These are phyloP conservation scores for Pleuronectes platessa DNA, from an alignment of 2,113 vertebrate species.

Conservation along the genomic window DNA sequence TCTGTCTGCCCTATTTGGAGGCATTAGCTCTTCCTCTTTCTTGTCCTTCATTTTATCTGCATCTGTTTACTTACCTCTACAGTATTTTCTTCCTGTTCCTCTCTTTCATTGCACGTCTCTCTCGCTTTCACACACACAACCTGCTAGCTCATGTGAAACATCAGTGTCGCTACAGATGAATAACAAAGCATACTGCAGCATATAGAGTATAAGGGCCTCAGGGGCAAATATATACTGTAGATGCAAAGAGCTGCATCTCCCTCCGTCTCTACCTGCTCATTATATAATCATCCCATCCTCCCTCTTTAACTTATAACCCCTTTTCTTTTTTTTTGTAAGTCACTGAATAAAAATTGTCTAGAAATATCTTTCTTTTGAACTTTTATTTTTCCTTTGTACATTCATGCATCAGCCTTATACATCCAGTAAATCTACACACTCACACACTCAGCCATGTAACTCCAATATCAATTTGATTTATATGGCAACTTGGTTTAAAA, in stretches of 20 bases:
- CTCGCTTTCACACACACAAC: constrained; percentile 6
- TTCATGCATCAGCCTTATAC: not conserved
- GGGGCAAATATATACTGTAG: constrained; percentile 45
- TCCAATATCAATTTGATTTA: not conserved
- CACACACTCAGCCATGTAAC: not conserved
- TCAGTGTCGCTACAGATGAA: constrained; percentile 66
- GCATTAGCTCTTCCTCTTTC: not conserved
- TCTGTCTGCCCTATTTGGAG: too few species aligned
- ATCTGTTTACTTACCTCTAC: not conserved
- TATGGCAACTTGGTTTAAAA: too few species aligned
- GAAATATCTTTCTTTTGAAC: constrained; percentile 44
- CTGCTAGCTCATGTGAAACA: constrained; percentile 65
- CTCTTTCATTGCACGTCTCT: not conserved
- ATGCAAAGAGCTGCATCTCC: constrained; percentile 49
- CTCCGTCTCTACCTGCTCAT: not conserved
- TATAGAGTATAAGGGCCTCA: constrained; percentile 62
- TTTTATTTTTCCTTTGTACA: not conserved
- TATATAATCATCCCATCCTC: constrained; percentile 9
- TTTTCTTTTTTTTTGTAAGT: constrained; percentile 4
- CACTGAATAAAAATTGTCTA: constrained; percentile 8
- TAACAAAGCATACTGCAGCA: constrained; percentile 65
- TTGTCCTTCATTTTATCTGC: not conserved
- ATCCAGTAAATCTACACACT: not conserved
- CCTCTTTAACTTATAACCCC: not conserved
- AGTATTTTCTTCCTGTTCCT: not conserved